Conservation (phyloP, 2,797 vertebrate genomes). For the Hafferia zeledoni region DNA sequence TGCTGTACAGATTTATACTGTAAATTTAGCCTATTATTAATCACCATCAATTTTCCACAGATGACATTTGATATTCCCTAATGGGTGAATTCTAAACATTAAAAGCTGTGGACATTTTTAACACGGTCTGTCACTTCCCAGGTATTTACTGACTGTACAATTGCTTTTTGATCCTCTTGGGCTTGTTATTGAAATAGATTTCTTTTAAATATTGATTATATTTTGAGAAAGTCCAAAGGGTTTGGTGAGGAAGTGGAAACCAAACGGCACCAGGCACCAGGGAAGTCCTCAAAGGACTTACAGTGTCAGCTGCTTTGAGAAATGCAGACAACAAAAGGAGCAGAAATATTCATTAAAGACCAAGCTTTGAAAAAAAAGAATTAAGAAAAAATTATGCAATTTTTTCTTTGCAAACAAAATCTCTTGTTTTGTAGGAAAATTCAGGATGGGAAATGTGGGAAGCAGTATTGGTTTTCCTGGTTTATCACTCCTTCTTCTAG, state of each 20-base stretch:
- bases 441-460: background rate
- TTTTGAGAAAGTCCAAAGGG: background rate
- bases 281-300: background rate
- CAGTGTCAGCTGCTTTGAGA: background rate
- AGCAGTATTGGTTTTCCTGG: background rate
- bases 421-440: background rate
- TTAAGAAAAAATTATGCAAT: background rate
- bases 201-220: background rate
- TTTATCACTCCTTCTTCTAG: background rate
- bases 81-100: background rate
- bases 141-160: rapidly evolving
- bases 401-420: background rate
- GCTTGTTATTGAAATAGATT: background rate
- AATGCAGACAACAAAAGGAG: background rate
- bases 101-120: background rate
- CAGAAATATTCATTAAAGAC: background rate
- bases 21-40: background rate
- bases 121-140: background rate
- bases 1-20: background rate
- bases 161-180: background rate
- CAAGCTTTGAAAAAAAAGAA: background rate
- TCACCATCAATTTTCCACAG: background rate
- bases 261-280: background rate
- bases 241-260: background rate
- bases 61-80: background rate